Base-by-base conservation (phyloP, 2,888 invertebrate genomes). In the Rosalia funebris region DNA sequence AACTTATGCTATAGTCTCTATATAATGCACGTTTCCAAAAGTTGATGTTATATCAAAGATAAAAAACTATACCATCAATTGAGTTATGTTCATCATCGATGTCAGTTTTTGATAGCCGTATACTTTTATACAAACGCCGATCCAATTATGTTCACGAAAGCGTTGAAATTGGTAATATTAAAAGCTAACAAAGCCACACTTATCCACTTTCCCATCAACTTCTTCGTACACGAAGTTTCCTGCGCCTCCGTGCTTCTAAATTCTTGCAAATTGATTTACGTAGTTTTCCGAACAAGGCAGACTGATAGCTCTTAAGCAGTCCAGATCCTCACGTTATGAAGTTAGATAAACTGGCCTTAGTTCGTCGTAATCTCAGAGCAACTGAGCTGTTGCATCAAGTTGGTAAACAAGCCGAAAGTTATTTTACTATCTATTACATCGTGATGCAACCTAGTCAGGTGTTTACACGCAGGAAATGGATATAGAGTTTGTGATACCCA, bases 311-410 rank as follows among this genome's bases (percentile, higher is more conserved):
- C 10, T 34, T 34, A 34, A 34, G 34, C 34, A n/a, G 25, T 25
- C 34, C 10, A n/a, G 34, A 34, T 34, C 34, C 2, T 25, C 10
- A n/a, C 34, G 34, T 34, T 34, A 34, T 7, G 34, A 34, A 10
- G 34, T 34, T 34, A 34, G 10, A 34, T 11, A 34, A 34, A 34
- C 34, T n/a, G 11, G 34, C 11, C 11, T 34, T n/a, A 34, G 34
- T n/a, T n/a, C 5, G 34, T 34, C 5, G 5, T 10, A 34, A 10
- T n/a, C 34, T n/a, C 34, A n/a, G 25, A 25, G 11, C 34, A 34
- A 34, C 34, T 34, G 10, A 34, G 11, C 34, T 34, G 34, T 34
- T 34, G 34, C 34, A 34, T 34, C 11, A 34, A 34, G 34, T 34
- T n/a, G 34, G 34, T 34, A 34, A 34, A 34, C 34, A 34, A 34